Base-by-base conservation (phyloP, 2,888 invertebrate species). In the Balanococcus diminutus region DNA sequence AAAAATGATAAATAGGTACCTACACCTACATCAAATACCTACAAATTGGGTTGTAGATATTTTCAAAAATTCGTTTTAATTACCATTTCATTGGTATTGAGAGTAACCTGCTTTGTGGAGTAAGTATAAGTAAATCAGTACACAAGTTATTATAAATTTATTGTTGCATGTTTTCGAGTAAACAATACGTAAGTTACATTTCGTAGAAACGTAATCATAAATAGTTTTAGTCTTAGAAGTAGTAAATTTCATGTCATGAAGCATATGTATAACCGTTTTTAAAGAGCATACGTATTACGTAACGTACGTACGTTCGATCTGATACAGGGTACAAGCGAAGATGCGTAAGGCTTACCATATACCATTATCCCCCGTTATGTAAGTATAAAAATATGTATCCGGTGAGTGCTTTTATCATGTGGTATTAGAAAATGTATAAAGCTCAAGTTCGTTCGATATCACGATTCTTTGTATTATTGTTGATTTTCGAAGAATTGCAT, bases 351-450 rank as follows among this genome's bases (percentile, higher is more conserved):
- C 25, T 25, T 67, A n/a, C n/a, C n/a, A n/a, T n/a, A n/a, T n/a
- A n/a, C n/a, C n/a, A n/a, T n/a, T n/a, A n/a, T n/a, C n/a, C n/a
- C n/a, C n/a, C n/a, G 36, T 8, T 36, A 8, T 36, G 36, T 42
- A 56, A 8, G 61, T 67, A 67, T 67, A 67, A 67, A 67, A 67
- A 67, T 67, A n/a, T n/a, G n/a, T n/a, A 67, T 67, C 61, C 28
- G 61, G 61, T 11, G 28, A 28, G 28, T 67, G 61, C 25, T 67
- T 67, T 67, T 67, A 67, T 67, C 61, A 28, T 67, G 61, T 67
- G 61, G 51, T 67, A 67, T 67, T 67, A 11, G 61, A 28, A 67
- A 67, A 67, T n/a, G n/a, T n/a, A n/a, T 67, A 67, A 67, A 67
- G n/a, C 61, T n/a, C 14, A 46, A 67, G 61, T 67, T 67, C 28